Evolutionary conservation across 2,113 vertebrate species (phyloP), one percentile per base, ranked within the genome.

Genomic region (Camelus bactrianus): DNA sequence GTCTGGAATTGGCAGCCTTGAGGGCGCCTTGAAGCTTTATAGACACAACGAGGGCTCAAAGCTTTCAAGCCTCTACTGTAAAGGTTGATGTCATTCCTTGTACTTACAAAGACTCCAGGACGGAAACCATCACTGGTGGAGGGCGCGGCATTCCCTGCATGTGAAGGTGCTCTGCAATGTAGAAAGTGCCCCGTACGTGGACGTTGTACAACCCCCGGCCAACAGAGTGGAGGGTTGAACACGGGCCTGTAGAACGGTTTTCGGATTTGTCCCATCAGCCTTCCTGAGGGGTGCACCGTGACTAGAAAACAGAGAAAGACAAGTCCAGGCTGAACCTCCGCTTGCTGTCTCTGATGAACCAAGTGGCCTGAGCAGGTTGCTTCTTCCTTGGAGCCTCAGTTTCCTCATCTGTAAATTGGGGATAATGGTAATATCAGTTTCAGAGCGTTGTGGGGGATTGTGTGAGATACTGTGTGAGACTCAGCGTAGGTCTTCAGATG

Each of bases 101-200:
- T 7, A 5, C 9, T 14, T 12, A 7, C 28, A 14, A 24, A 85
- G 72, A 22, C 35, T 12, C n/a, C 48, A 26, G 65, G 30, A 15
- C 17, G 7, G 82, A 87, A 54, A n/a, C 17, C 14, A 0, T 26
- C 1, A 17, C 20, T 1, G 5, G 46, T 8, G 4, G 84, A 42
- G 22, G 28, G 14, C 15, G 20, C 5, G 35, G n/a, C 8, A 0
- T 3, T 22, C 35, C 73, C 24, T 28, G n/a, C 11, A 5, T 8
- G 16, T 13, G 35, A 5, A 50, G 26, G 32, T 28, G 24, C 30
- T 64, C 11, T 48, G 75, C 26, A 17, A 60, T 0, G 6, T 20
- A 54, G 38, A 30, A 30, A 30, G 56, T 14, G 12, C 13, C 48
- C 60, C 67, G 12, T 0, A 8, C 0, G 0, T 11, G 6, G 22